Evolutionary conservation across 1,140 invertebrate species (phyloP), one percentile per base, ranked within the genome.

Genomic region (Cotesia typhae): DNA sequence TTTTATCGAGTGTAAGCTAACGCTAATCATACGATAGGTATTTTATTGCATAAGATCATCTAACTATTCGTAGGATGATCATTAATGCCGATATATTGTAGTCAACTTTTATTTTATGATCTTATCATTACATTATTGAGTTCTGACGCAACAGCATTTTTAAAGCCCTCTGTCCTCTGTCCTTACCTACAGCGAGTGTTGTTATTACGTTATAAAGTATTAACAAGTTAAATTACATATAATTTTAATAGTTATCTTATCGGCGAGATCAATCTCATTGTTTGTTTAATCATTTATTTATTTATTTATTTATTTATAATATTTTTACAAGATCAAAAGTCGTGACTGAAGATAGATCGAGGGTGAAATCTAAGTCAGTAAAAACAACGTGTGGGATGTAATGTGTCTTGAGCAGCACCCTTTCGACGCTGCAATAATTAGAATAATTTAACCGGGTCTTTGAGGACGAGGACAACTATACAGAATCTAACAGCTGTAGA

Each of bases 361-460:
- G 41, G 41, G 41, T 47, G 41, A 47, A 47, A 47, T 47, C 10
- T 47, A 47, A 47, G 41, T 47, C 9, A 6, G 6, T 9, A 47
- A 47, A 10, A 47, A 47, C 41, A 47, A 47, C 41, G 41, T 7
- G 41, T 47, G 41, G 41, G 41, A 47, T 47, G 41, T 47, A 10
- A 2, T 47, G 41, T 47, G 41, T 47, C 41, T 47, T 47, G 10
- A 47, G 41, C 41, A 47, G 6, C 51, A 67, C 55, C 68, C 64
- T 68, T 69, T 63, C 60, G 41, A 35, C 76, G 61, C 66, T 57
- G 20, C 69, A 63, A 67, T 77, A 70, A 77, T 77, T 77, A 77
- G 76, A 77, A 77, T 77, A 77, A 77, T 77, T 77, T 77, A 61
- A 65, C 72, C 63, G 72, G 76, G 73, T 71, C 70, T 20, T 47